Percentiles rank a stretch among this genome's conserved stretches.
These are phyloP conservation scores for Notospermus geniculatus DNA, from an alignment of 1,140 invertebrate genomes.

Conservation along the genomic window DNA sequence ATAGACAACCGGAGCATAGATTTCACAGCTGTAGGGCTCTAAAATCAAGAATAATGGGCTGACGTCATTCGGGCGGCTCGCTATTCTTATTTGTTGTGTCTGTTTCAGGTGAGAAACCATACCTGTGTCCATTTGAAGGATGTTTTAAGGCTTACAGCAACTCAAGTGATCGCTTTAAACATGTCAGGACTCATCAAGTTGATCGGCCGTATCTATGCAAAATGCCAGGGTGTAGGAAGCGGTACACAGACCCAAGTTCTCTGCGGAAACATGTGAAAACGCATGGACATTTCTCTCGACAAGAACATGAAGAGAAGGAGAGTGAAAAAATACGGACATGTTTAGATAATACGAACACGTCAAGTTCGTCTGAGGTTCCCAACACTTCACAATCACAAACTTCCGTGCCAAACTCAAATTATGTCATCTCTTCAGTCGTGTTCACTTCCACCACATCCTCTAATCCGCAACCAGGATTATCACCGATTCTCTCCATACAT, in stretches of 20 bases:
- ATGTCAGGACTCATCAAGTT: constrained; percentile 77
- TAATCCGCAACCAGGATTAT: too few species aligned
- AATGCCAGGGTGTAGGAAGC: constrained; percentile 77
- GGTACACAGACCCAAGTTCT: constrained; percentile 86
- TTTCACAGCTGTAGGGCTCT: too few species aligned
- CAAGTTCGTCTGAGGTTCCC: not conserved
- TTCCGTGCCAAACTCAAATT: not conserved
- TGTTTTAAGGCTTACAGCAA: constrained; percentile 88
- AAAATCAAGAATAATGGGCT: too few species aligned
- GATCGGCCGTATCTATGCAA: constrained; percentile 87
- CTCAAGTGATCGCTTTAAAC: constrained; percentile 85
- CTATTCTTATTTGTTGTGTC: too few species aligned
- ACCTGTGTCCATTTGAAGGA: constrained; percentile 83
- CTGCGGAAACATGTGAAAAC: constrained; percentile 70
- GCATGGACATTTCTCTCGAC: constrained; percentile 36
- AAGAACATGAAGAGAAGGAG: constrained; percentile 9
- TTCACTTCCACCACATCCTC: too few species aligned
- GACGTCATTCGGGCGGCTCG: too few species aligned
- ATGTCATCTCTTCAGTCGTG: not conserved
- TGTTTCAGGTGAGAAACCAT: constrained; percentile 93
- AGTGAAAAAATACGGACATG: not conserved
- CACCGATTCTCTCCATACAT: constrained; percentile 18
- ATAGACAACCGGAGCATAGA: too few species aligned
- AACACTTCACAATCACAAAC: not conserved
- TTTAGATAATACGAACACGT: not conserved